phyloP scores from a whole-genome alignment of 2,888 invertebrate genomes.

The Yponomeuta plumbellus region DNA sequence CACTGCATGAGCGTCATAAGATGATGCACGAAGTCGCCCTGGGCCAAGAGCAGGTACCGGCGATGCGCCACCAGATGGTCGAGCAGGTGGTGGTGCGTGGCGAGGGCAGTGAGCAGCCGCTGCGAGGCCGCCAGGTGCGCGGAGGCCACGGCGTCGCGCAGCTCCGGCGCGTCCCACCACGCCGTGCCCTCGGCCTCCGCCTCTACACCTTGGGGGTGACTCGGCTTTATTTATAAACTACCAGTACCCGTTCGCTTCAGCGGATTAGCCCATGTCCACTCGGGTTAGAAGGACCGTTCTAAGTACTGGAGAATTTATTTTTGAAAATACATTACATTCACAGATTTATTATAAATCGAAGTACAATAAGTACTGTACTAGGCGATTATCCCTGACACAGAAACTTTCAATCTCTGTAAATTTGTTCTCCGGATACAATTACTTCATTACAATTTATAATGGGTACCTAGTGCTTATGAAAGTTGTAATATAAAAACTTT shows the following conservation, averaged over 20 bases:
- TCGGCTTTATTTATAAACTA: background rate
- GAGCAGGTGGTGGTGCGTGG: conserved; percentile 90
- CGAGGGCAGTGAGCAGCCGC: conserved; percentile 89
- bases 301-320: too few relatives aligned
- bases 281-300: background rate
- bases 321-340: too few relatives aligned
- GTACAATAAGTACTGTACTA: too few relatives aligned
- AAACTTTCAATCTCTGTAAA: too few relatives aligned
- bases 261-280: too few relatives aligned
- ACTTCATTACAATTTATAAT: background rate
- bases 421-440: too few relatives aligned
- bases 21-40: conserved; percentile 97
- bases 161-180: conserved; percentile 74
- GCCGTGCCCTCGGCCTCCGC: conserved; percentile 26
- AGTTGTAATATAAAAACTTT: background rate
- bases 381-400: too few relatives aligned
- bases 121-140: conserved; percentile 92
- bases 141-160: conserved; percentile 87
- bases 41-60: conserved; percentile 92
- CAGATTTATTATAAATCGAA: too few relatives aligned
- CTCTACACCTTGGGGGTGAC: conserved; percentile 3
- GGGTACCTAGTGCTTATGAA: background rate
- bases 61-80: conserved; percentile 94
- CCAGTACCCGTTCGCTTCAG: too few relatives aligned
- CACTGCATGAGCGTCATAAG: conserved; percentile 94